These are phyloP conservation scores for Lamellibrachia satsuma DNA, from an alignment of 2,888 invertebrate genomes.

Conservation along the genomic window DNA sequence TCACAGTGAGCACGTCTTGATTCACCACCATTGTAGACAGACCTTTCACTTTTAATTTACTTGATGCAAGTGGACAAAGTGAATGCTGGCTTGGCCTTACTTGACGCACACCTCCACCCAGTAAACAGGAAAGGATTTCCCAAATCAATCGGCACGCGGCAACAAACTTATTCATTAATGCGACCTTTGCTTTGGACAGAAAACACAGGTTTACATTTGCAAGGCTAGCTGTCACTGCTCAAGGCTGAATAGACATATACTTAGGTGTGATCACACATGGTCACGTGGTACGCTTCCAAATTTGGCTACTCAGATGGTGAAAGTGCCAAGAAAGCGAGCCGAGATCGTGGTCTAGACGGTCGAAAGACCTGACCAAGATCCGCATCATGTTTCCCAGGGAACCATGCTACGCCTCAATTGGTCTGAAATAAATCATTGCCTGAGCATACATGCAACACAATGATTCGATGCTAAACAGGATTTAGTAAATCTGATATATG, in stretches of 20 bases:
- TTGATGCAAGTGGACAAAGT: neutral
- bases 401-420: slow-evolving; percentile 17
- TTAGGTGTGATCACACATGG: slow-evolving; percentile 13
- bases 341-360: slow-evolving; percentile 17
- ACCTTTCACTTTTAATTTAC: neutral
- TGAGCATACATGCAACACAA: slow-evolving; percentile 17
- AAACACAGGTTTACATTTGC: slow-evolving; percentile 17
- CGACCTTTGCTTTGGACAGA: slow-evolving; percentile 5
- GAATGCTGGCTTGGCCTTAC: neutral
- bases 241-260: neutral
- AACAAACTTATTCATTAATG: neutral
- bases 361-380: slow-evolving; percentile 13
- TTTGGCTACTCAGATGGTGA: slow-evolving; percentile 13
- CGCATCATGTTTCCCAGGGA: slow-evolving; percentile 17
- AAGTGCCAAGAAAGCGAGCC: slow-evolving; percentile 17
- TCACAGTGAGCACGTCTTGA: neutral
- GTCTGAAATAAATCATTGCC: slow-evolving; percentile 10
- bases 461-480: neutral
- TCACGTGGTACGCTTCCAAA: slow-evolving; percentile 7
- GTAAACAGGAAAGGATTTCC: neutral
- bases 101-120: neutral
- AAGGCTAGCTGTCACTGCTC: neutral
- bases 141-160: neutral
- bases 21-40: slow-evolving; percentile 10
- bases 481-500: neutral